Base-by-base conservation (phyloP, 2,888 invertebrate species). In the Acleris cristana region DNA sequence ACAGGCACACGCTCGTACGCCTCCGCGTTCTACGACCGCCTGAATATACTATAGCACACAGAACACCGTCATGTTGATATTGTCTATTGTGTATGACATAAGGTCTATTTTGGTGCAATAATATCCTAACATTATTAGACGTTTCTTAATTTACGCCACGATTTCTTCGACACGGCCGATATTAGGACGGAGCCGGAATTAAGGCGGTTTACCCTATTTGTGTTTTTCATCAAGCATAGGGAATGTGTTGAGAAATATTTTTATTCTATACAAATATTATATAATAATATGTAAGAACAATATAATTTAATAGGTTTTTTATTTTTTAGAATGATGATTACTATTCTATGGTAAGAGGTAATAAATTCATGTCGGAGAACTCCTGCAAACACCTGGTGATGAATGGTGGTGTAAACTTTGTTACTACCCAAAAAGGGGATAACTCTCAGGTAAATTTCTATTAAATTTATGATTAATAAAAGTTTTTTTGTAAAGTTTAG, bases 261-360 rank as follows among this genome's bases (percentile, higher is more conserved):
- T 4, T 16, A 23, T 12, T 23, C 18, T 21, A 19, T 49, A 12
- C 19, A 48, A 49, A 26, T 3, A 51, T 12, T 3, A 21, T 19
- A 4, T 18, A 54, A 54, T n/a, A 54, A 6, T 54, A 23, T 26
- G 10, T 54, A 18, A 18, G 8, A n/a, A 54, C 7, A 30, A 10
- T 52, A 7, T 7, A 16, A 45, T 54, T 54, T 60, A 10, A n/a
- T 7, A 48, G 1, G 16, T 18, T 8, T 48, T 61, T 26, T 58
- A 26, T 61, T 72, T 85, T 82, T 63, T 81, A 92, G 91, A 90
- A 90, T 79, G 90, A 92, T 78, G 91, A 92, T 73, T 92, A 92
- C 75, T 92, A 90, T 67, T 90, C 92, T 23, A 89, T 92, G 91
- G 90, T 89, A 69, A 89, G 92, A 75, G 90, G 89, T 21, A 91